A percentile compares a stretch with the other conserved stretches of the same genome.
Conservation (phyloP, 2,113 vertebrate genomes). For the Kryptolebias marmoratus region DNA sequence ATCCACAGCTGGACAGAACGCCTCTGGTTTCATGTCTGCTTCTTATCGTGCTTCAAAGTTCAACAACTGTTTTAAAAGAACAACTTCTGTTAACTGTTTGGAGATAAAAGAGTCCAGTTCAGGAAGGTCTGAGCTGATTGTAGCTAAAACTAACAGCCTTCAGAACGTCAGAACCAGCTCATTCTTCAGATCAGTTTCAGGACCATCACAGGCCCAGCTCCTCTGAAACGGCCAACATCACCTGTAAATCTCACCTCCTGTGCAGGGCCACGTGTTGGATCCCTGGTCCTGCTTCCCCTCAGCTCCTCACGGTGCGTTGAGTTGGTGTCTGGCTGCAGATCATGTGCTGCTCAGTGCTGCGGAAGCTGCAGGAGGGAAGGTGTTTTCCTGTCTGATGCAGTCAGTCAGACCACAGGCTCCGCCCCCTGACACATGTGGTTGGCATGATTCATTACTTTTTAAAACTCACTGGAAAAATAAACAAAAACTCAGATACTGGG, state of each 20-base stretch:
- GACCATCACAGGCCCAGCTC: background rate
- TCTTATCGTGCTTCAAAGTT: no score
- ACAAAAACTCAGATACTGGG: no score
- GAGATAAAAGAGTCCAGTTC: no score
- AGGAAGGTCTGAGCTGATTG: no score
- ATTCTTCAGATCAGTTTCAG: background rate
- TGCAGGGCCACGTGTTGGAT: conserved; percentile 5
- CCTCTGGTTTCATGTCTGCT: no score
- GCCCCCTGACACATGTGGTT: background rate
- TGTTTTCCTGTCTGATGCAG: conserved; percentile 30
- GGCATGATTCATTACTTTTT: no score
- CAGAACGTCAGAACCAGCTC: background rate
- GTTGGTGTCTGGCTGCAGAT: background rate
- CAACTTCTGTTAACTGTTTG: background rate
- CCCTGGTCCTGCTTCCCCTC: background rate
- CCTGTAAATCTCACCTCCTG: conserved; percentile 3
- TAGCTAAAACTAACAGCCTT: no score
- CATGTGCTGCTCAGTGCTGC: conserved; percentile 6
- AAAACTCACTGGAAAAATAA: no score
- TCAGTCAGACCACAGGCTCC: conserved; percentile 26
- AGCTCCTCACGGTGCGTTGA: background rate
- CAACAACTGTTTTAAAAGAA: background rate
- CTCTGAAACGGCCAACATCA: background rate
- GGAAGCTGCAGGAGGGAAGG: conserved; percentile 26
- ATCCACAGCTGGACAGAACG: no score